Evolutionary conservation across 2,113 vertebrate genomes (phyloP).

Genomic region (Channa argus): DNA sequence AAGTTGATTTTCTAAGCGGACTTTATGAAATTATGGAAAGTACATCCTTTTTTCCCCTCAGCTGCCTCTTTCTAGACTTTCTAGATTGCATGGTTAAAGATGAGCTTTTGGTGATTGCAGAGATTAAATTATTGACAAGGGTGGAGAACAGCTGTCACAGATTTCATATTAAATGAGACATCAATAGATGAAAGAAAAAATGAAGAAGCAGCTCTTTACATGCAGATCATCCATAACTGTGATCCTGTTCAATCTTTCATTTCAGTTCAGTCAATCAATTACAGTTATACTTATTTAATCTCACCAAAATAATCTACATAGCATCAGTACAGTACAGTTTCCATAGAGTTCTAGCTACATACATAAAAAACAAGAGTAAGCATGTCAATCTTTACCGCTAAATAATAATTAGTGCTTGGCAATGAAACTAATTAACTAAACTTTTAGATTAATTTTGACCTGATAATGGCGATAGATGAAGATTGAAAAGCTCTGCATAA

Average conservation of each 20-base stretch:
- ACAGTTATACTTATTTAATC: background rate
- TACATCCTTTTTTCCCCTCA: too few relatives aligned
- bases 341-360: background rate
- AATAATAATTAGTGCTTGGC: too few relatives aligned
- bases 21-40: too few relatives aligned
- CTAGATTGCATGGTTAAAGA: conserved; percentile 4
- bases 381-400: too few relatives aligned
- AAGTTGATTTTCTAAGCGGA: background rate
- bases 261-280: background rate
- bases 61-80: background rate
- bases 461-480: too few relatives aligned
- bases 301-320: background rate
- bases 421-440: too few relatives aligned
- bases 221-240: conserved; percentile 3
- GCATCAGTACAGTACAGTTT: background rate
- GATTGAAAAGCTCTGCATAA: too few relatives aligned
- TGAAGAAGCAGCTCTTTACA: background rate
- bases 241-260: background rate
- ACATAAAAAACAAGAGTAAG: background rate
- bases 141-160: background rate
- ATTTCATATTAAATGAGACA: conserved; percentile 7
- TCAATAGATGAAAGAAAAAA: background rate
- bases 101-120: background rate
- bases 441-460: too few relatives aligned
- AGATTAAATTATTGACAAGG: conserved; percentile 13